A percentile compares a stretch with the other conserved stretches of the same genome.
These are phyloP conservation scores for Perca fluviatilis DNA, from an alignment of 2,113 vertebrate species.

Conservation along the genomic window DNA sequence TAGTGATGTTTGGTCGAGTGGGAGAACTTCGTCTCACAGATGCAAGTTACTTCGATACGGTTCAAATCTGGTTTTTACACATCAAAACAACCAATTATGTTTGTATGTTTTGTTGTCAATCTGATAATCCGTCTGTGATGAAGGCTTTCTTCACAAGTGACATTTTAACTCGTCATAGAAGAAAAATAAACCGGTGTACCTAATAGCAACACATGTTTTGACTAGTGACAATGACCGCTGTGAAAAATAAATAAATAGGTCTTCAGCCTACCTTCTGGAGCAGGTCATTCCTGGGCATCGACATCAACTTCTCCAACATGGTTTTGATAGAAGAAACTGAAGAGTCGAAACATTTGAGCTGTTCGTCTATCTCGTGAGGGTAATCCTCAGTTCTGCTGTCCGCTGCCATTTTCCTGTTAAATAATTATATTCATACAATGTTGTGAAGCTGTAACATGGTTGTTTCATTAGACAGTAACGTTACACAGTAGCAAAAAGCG, in stretches of 20 bases:
- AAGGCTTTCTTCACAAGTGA: background rate
- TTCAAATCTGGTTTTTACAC: too few species aligned
- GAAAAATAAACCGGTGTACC: background rate
- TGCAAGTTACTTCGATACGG: too few species aligned
- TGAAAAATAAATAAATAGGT: too few species aligned
- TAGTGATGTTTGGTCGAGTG: too few species aligned
- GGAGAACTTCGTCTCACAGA: too few species aligned
- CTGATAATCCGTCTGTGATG: background rate
- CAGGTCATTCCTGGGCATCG: constrained; percentile 89
- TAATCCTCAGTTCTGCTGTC: constrained; percentile 87
- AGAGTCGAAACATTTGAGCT: constrained; percentile 89
- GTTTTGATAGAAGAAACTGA: constrained; percentile 88
- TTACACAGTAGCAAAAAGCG: background rate
- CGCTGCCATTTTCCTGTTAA: constrained; percentile 76
- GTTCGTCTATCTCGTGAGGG: constrained; percentile 94
- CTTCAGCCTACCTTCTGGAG: constrained; percentile 85
- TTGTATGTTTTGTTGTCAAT: background rate
- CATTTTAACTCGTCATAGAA: too few species aligned
- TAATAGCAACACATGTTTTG: too few species aligned
- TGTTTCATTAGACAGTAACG: too few species aligned
- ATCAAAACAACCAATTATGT: background rate
- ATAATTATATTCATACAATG: background rate
- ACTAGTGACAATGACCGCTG: too few species aligned
- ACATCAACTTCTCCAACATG: constrained; percentile 91
- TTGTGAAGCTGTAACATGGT: too few species aligned